phyloP scores from a whole-genome alignment of 2,797 vertebrate species.

The Aphelocoma californica region DNA sequence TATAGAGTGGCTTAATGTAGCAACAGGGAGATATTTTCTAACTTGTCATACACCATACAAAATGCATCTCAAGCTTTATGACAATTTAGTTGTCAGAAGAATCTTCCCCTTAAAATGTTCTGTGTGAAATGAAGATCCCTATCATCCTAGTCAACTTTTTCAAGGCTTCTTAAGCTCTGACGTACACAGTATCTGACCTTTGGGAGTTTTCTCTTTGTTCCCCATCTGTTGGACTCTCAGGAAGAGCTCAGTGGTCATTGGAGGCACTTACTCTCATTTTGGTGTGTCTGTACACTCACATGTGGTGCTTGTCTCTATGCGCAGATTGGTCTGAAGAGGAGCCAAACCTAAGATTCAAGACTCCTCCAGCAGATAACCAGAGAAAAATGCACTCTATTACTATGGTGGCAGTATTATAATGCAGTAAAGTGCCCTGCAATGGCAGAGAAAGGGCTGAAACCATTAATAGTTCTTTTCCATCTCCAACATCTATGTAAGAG shows the following conservation, averaged over 20 bases:
- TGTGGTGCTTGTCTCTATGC: neutral
- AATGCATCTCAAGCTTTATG: neutral
- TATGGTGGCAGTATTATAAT: neutral
- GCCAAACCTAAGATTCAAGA: neutral
- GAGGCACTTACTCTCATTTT: neutral
- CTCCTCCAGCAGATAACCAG: neutral
- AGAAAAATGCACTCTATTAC: neutral
- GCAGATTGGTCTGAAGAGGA: neutral
- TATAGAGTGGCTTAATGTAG: neutral
- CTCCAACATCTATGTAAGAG: neutral
- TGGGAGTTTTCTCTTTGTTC: neutral
- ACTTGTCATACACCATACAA: neutral
- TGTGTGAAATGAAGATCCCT: neutral
- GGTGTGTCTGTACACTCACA: neutral
- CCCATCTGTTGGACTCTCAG: neutral
- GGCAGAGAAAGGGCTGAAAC: neutral
- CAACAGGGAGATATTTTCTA: neutral
- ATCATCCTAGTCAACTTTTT: neutral
- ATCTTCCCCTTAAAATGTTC: neutral
- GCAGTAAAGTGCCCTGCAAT: neutral
- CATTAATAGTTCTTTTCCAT: neutral
- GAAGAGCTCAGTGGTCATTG: neutral
- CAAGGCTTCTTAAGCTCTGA: neutral
- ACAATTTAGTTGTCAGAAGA: rapidly evolving
- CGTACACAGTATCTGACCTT: neutral